Conservation (phyloP, 2,888 invertebrate genomes). For the Cryptus armator region DNA sequence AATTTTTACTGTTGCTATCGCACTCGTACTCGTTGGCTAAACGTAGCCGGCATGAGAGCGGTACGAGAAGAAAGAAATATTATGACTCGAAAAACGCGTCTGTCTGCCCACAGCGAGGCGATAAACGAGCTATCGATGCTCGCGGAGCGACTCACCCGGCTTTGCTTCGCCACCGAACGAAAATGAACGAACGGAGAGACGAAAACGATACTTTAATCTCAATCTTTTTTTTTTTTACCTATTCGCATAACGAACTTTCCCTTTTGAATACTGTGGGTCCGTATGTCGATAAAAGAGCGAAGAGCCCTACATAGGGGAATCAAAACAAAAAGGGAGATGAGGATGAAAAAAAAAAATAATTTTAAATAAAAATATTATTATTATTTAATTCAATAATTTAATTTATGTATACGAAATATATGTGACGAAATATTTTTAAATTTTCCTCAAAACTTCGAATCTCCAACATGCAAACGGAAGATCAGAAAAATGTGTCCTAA, state of each 20-base stretch:
- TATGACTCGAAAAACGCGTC: slow-evolving; percentile 69
- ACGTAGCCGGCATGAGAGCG: slow-evolving; percentile 27
- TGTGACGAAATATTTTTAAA: too few relatives aligned
- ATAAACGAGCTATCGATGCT: slow-evolving; percentile 70
- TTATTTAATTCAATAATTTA: too few relatives aligned
- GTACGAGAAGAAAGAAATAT: slow-evolving; percentile 67
- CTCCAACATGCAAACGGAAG: too few relatives aligned
- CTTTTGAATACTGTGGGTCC: slow-evolving; percentile 44
- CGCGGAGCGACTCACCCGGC: slow-evolving; percentile 39
- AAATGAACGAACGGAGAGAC: not conserved
- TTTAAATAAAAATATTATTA: too few relatives aligned
- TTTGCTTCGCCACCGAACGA: not conserved
- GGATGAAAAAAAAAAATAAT: slow-evolving; percentile 1
- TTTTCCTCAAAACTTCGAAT: not conserved
- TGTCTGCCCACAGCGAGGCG: slow-evolving; percentile 67
- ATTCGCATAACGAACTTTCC: slow-evolving; percentile 58
- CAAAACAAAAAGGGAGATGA: not conserved
- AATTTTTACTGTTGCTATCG: slow-evolving; percentile 5
- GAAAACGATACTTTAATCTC: not conserved
- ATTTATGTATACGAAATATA: too few relatives aligned
- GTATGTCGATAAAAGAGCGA: slow-evolving; percentile 20
- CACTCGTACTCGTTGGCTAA: slow-evolving; percentile 10
- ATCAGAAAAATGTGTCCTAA: too few relatives aligned
- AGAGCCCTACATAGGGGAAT: not conserved
- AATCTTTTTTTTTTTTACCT: not conserved